Conservation (phyloP, 2,113 vertebrate genomes). For the Actenoides hombroni region DNA sequence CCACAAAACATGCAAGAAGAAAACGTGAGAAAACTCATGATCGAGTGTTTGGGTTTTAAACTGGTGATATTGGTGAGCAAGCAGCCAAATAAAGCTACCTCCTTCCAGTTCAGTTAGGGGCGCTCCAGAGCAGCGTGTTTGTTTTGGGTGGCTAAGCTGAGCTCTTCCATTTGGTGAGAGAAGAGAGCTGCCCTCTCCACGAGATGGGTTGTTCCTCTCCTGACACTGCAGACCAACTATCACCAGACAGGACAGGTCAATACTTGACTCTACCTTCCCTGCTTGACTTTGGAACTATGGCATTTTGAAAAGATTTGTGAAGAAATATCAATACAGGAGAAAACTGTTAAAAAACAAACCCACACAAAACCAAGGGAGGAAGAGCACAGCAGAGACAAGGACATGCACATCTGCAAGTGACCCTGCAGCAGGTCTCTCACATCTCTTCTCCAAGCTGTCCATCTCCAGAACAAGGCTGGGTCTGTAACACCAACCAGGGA, state of each 20-base stretch:
- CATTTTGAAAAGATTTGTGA: neutral
- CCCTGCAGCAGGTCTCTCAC: no score
- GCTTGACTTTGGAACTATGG: neutral
- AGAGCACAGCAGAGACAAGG: neutral
- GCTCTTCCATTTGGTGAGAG: neutral
- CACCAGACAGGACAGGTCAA: neutral
- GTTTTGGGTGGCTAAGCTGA: neutral
- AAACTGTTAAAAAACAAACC: neutral
- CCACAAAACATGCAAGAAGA: neutral
- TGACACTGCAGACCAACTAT: fast-evolving
- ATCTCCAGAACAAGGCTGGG: neutral
- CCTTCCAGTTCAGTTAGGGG: neutral
- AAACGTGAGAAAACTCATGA: neutral
- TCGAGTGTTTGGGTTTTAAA: neutral
- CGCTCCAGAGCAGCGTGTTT: neutral
- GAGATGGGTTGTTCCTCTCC: neutral
- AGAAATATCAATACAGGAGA: neutral
- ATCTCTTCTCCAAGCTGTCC: neutral
- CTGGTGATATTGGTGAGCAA: neutral
- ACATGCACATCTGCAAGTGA: neutral
- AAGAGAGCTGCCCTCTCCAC: neutral
- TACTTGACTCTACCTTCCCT: neutral
- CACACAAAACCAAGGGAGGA: neutral
- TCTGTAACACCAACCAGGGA: neutral
- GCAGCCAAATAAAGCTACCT: neutral